Base-by-base conservation (phyloP, 2,888 invertebrate genomes). In the Andrena camellia region DNA sequence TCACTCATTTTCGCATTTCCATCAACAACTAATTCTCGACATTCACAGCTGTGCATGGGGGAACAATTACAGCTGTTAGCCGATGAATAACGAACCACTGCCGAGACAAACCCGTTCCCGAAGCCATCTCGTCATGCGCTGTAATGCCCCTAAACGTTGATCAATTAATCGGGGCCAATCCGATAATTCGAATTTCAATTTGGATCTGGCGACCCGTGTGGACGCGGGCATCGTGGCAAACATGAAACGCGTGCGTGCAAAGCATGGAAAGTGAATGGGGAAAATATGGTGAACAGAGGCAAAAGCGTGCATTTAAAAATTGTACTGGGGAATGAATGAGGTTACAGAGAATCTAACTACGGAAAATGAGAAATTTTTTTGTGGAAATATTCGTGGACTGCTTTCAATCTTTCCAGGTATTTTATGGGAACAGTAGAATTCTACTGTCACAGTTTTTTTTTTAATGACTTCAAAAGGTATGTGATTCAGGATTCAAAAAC, bases 11-110 rank as follows among this genome's bases (percentile, higher is more conserved):
- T 62, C 62, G n/a, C 42, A 78, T 23, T 3, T 29, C 8, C 5
- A 6, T 35, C 35, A 13, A 48, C 20, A 23, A 7, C 1, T 69
- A 35, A 59, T 57, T 35, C 26, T 35, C 26, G 6, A 33, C 48
- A 69, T 17, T 26, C 59, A 62, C 72, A 62, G 50, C 59, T 63
- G 64, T 62, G 59, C 63, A 64, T 68, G n/a, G 8, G 23, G 26
- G 23, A 52, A 63, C 68, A 81, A 69, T 69, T 81, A 79, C 54
- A 79, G 68, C 79, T 73, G 63, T 72, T 78, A 50, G 48, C 13
- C 23, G 48, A 68, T 60, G 26, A 69, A n/a, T 35, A 69, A 73
- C 17, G 26, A 79, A 57, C 23, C 33, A 2, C 31, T 33, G 52
- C 17, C 1, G 26, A 23, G 31, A 42, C 62, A 42, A 54, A 67